Percentiles rank a stretch among this genome's conserved stretches.
phyloP scores from a whole-genome alignment of 2,888 invertebrate genomes.

The Venustoraphidia nigricollis region DNA sequence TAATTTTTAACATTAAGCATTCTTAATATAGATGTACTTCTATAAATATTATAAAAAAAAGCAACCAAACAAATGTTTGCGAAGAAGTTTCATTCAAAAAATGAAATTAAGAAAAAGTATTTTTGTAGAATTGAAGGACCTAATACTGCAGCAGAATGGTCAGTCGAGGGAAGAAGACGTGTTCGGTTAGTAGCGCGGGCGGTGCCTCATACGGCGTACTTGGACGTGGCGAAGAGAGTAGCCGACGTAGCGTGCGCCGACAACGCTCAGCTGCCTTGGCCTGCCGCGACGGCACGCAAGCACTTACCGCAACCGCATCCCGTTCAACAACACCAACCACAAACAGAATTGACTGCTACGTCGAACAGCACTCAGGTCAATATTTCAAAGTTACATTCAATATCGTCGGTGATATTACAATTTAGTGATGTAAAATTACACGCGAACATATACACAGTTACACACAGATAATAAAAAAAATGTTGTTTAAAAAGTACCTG shows the following conservation, averaged over 20 bases:
- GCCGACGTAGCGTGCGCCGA: slow-evolving; percentile 47
- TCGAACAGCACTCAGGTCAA: too few relatives aligned
- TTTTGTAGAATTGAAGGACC: slow-evolving; percentile 43
- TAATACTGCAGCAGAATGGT: slow-evolving; percentile 58
- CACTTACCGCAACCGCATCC: slow-evolving; percentile 22
- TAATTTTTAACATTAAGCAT: too few relatives aligned
- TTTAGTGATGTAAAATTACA: too few relatives aligned
- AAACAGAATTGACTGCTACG: not conserved
- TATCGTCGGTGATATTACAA: too few relatives aligned
- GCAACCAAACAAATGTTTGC: too few relatives aligned
- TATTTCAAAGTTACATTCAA: too few relatives aligned
- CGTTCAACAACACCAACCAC: slow-evolving; percentile 7
- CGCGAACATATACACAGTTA: too few relatives aligned
- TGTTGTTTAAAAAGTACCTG: too few relatives aligned
- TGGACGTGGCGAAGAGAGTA: slow-evolving; percentile 66
- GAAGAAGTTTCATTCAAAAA: too few relatives aligned
- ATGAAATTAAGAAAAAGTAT: not conserved
- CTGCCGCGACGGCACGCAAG: slow-evolving; percentile 30
- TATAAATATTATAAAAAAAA: too few relatives aligned
- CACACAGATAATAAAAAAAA: too few relatives aligned
- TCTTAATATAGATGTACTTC: too few relatives aligned
- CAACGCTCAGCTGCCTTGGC: slow-evolving; percentile 40
- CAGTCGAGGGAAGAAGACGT: slow-evolving; percentile 69
- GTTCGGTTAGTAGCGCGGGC: slow-evolving; percentile 71
- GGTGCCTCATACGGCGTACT: slow-evolving; percentile 73